A percentile compares a stretch with the other conserved stretches of the same genome.
These are phyloP conservation scores for Siniperca chuatsi DNA, from an alignment of 2,113 vertebrate genomes.

Conservation along the genomic window DNA sequence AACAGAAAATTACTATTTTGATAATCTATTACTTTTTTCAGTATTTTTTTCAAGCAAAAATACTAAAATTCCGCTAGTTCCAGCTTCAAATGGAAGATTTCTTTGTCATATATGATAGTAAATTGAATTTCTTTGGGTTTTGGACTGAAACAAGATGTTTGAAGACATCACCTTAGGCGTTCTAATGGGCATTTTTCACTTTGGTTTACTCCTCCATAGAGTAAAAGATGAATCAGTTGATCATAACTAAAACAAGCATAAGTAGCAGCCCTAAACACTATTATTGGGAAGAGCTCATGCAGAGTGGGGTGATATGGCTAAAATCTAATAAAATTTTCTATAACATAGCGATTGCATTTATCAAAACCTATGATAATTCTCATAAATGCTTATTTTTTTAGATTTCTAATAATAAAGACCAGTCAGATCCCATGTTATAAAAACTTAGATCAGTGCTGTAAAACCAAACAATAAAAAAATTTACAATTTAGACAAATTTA, in stretches of 20 bases:
- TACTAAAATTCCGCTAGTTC: background rate
- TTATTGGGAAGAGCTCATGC: background rate
- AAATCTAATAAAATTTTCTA: background rate
- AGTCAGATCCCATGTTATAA: background rate
- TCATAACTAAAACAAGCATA: background rate
- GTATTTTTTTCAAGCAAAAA: background rate
- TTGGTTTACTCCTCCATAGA: background rate
- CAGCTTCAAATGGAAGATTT: background rate
- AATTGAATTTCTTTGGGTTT: background rate
- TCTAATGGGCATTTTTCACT: background rate
- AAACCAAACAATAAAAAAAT: too few species aligned
- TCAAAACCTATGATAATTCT: background rate
- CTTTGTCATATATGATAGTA: background rate
- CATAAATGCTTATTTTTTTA: background rate
- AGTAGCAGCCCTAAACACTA: background rate
- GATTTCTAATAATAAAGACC: background rate
- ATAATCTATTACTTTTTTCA: background rate
- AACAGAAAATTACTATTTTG: background rate
- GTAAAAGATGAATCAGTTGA: background rate
- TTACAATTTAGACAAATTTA: too few species aligned
- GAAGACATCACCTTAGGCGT: background rate
- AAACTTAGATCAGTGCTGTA: background rate
- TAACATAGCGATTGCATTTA: background rate
- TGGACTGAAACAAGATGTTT: background rate
- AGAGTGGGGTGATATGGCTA: background rate